A percentile compares a stretch with the other conserved stretches of the same genome.
These are phyloP conservation scores for Digitonthophagus gazella DNA, from an alignment of 2,888 invertebrate species.

Conservation along the genomic window DNA sequence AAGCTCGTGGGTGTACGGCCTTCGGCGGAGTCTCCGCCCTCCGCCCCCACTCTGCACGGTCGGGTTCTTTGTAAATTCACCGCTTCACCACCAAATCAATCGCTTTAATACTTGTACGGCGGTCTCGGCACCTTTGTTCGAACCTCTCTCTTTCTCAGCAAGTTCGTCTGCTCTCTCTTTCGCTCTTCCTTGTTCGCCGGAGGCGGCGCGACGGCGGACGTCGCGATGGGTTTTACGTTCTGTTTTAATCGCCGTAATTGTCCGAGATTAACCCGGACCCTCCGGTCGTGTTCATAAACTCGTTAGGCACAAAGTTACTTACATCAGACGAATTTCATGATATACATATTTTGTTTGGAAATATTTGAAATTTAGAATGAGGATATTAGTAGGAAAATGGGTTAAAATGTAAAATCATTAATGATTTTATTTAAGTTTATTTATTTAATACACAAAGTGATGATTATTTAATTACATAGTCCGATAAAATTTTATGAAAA, in stretches of 20 bases:
- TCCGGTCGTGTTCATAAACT: background rate
- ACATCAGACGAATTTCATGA: too few relatives aligned
- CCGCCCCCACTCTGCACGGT: background rate
- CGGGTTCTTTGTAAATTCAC: constrained; percentile 9
- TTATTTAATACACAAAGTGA: too few relatives aligned
- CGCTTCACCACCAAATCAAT: constrained; percentile 15
- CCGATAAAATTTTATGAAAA: too few relatives aligned
- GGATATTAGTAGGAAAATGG: too few relatives aligned
- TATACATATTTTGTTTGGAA: too few relatives aligned
- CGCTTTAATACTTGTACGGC: constrained; percentile 15
- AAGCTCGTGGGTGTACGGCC: background rate
- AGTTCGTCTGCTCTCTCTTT: background rate
- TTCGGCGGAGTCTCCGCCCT: background rate
- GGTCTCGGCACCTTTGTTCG: constrained; percentile 13
- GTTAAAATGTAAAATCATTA: too few relatives aligned
- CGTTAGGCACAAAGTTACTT: too few relatives aligned
- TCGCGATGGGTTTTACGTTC: background rate
- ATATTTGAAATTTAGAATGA: too few relatives aligned
- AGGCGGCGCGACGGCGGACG: background rate
- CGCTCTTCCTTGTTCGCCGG: background rate
- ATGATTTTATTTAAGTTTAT: too few relatives aligned
- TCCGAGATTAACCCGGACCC: background rate
- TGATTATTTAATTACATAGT: too few relatives aligned
- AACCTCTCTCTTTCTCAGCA: background rate
- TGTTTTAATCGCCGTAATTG: background rate